These are phyloP conservation scores for Caranx ignobilis DNA, from an alignment of 2,113 vertebrate genomes.

Conservation along the genomic window DNA sequence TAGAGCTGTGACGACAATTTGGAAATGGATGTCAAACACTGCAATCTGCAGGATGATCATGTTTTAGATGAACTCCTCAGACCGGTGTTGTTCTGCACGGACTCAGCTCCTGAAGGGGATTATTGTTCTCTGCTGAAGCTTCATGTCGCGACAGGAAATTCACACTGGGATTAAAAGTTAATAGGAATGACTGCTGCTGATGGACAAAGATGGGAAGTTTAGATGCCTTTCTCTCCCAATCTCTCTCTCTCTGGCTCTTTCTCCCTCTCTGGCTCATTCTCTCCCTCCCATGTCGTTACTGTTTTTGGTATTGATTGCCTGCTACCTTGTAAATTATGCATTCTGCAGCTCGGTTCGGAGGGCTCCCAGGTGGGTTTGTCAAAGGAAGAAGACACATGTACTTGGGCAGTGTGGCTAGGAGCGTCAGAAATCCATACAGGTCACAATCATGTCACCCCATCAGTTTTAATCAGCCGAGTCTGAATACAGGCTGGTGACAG, in stretches of 20 bases:
- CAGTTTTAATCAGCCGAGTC: constrained; percentile 77
- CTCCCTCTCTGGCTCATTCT: constrained; percentile 20
- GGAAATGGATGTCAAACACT: constrained; percentile 52
- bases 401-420: constrained; percentile 66
- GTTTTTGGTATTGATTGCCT: constrained; percentile 78
- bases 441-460: constrained; percentile 79
- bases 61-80: constrained; percentile 55
- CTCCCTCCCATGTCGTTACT: constrained; percentile 50
- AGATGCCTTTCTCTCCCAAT: constrained; percentile 22
- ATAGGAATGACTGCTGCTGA: constrained; percentile 62
- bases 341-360: constrained; percentile 69
- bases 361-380: constrained; percentile 74
- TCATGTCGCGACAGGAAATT: constrained; percentile 72
- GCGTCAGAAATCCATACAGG: constrained; percentile 80
- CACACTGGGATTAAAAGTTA: constrained; percentile 75
- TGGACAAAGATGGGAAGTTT: constrained; percentile 57
- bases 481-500: constrained; percentile 69
- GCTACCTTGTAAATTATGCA: constrained; percentile 81
- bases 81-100: constrained; percentile 60
- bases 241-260: constrained; percentile 13
- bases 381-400: constrained; percentile 76
- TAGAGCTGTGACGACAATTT: constrained; percentile 30
- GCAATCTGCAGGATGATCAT: constrained; percentile 53
- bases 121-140: constrained; percentile 64
- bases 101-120: constrained; percentile 63